Evolutionary conservation across 2,888 invertebrate genomes (phyloP), one percentile per base, ranked within the genome.

Genomic region (Theodoxus fluviatilis): DNA sequence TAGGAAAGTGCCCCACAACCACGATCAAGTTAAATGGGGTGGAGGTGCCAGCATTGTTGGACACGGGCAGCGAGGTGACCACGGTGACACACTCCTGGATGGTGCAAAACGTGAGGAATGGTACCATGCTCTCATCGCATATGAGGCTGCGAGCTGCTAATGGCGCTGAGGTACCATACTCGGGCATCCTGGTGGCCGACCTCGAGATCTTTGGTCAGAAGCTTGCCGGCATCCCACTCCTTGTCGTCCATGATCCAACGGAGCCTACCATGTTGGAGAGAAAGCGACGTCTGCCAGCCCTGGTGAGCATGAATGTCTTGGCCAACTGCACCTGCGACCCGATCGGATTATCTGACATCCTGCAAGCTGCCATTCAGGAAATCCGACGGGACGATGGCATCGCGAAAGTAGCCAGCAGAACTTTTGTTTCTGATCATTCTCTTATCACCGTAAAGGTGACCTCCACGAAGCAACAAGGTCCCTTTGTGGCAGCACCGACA

Each of bases 301-400:
- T 49, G 22, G n/a, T 66, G 47, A 49, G 66, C 1, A 49, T 66
- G 66, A 66, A 66, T 4, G 66, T 66, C 49, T 49, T 66, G 9
- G 25, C 40, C 3, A 28, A 38, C 40, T 64, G 64, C n/a, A 18
- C 43, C 25, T 6, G 25, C 64, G 15, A 66, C n/a, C 49, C 47
- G 12, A 31, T 33, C 12, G 66, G 9, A 3, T 6, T 66, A 2
- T 35, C 18, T 9, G 33, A 43, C 3, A 22, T 22, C 18, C 31
- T 49, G 31, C 33, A 66, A 28, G 35, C 25, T n/a, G 49, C 49
- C 25, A 37, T 22, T 31, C 43, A 28, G 22, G 63, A 63, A 12
- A 18, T 28, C 43, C 9, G 65, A 22, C 28, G 3, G 63, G 25
- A 63, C 15, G 2, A 3, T 12, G 57, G 57, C 7, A 18, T 65